These are phyloP conservation scores for Neoscelio sp. DNA, from an alignment of 2,888 invertebrate genomes.

Conservation along the genomic window DNA sequence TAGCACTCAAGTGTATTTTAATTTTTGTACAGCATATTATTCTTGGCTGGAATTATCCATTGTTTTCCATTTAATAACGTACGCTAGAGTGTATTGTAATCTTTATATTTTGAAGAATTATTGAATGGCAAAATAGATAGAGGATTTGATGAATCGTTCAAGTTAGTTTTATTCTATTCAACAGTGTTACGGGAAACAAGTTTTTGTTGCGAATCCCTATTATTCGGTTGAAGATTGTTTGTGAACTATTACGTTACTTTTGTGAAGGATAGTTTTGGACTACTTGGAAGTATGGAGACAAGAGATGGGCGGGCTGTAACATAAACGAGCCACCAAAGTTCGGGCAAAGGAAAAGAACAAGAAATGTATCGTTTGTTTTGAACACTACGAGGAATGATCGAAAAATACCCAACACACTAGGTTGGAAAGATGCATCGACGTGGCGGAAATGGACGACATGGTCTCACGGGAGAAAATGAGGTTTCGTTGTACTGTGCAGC, in stretches of 20 bases:
- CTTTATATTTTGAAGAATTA: too few species aligned
- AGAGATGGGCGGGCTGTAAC: slow-evolving; percentile 62
- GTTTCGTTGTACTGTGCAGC: slow-evolving; percentile 35
- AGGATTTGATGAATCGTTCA: neutral
- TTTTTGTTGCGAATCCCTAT: slow-evolving; percentile 19
- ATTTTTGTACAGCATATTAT: slow-evolving; percentile 26
- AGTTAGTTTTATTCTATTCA: neutral
- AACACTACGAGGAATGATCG: slow-evolving; percentile 58
- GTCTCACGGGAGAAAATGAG: slow-evolving; percentile 47
- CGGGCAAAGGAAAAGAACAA: slow-evolving; percentile 30
- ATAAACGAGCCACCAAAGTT: slow-evolving; percentile 60
- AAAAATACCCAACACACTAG: slow-evolving; percentile 60
- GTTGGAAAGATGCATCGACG: slow-evolving; percentile 61
- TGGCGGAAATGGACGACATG: slow-evolving; percentile 59
- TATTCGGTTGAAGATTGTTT: slow-evolving; percentile 26
- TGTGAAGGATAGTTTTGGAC: slow-evolving; percentile 39
- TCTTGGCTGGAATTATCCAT: neutral
- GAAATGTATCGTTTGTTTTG: slow-evolving; percentile 50
- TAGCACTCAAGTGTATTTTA: slow-evolving; percentile 5
- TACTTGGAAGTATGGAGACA: slow-evolving; percentile 38
- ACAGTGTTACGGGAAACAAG: neutral
- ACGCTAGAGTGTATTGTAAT: too few species aligned
- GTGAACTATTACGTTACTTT: slow-evolving; percentile 24
- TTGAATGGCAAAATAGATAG: too few species aligned
- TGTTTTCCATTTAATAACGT: slow-evolving; percentile 7